Conservation (phyloP, 2,888 invertebrate species). For the Leistus spinibarbis region DNA sequence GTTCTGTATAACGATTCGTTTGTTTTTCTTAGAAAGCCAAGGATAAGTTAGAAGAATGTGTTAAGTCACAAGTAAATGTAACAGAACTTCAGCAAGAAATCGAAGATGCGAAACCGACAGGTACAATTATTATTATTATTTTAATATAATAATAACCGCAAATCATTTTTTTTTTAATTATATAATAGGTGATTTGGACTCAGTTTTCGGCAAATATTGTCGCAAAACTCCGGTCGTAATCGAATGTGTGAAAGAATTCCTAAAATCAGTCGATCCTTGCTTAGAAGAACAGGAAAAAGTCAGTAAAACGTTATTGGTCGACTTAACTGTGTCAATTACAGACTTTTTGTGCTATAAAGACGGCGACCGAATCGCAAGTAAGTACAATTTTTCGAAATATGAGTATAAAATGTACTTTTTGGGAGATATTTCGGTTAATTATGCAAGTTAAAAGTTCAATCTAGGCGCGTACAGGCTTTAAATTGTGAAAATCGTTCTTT, state of each 20-base stretch:
- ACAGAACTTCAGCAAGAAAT: constrained; percentile 57
- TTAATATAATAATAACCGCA: neutral
- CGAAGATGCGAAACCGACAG: constrained; percentile 60
- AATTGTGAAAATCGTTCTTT: no score
- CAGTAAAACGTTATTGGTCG: constrained; percentile 56
- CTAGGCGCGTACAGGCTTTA: no score
- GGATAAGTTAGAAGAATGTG: constrained; percentile 51
- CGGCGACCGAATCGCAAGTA: constrained; percentile 64
- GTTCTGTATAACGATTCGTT: neutral
- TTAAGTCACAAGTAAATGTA: constrained; percentile 54
- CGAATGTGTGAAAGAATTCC: constrained; percentile 57
- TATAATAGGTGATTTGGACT: constrained; percentile 52
- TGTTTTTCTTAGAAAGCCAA: constrained; percentile 47
- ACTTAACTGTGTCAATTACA: constrained; percentile 58
- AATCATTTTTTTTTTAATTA: no score
- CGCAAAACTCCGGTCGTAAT: constrained; percentile 56
- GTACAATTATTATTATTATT: constrained; percentile 43
- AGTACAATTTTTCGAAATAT: no score
- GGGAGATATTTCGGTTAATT: no score
- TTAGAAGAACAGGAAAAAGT: constrained; percentile 57
- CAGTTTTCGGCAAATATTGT: constrained; percentile 63
- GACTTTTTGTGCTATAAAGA: constrained; percentile 62
- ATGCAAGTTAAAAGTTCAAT: no score
- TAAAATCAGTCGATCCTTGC: constrained; percentile 56
- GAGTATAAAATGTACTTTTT: no score